A percentile compares a stretch with the other conserved stretches of the same genome.
Evolutionary conservation across 1,140 invertebrate genomes (phyloP).

Genomic region (Aphaenogaster floridana): DNA sequence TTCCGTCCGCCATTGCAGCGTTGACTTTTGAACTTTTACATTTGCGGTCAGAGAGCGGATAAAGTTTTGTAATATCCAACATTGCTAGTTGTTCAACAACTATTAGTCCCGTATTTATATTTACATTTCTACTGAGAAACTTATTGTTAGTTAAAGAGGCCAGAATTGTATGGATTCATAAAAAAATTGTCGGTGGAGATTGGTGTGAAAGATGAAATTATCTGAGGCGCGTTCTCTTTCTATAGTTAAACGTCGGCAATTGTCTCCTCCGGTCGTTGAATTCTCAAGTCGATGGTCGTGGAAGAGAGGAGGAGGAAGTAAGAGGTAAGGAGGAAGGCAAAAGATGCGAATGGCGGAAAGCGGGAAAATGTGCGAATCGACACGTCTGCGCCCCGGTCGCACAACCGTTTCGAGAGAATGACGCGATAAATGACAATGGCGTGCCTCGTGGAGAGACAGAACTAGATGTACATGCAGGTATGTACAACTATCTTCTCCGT

Average conservation of each 20-base stretch:
- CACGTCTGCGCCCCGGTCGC: constrained; percentile 46
- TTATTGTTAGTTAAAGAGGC: background rate
- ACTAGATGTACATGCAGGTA: constrained; percentile 48
- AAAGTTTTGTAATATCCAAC: constrained; percentile 58
- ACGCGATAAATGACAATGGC: constrained; percentile 59
- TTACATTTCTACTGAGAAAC: background rate
- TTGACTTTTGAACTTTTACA: constrained; percentile 64
- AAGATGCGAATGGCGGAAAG: constrained; percentile 29
- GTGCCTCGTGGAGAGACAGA: constrained; percentile 33
- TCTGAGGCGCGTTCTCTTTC: background rate
- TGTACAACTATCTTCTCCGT: constrained; percentile 56
- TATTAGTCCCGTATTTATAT: constrained; percentile 15
- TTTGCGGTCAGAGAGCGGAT: constrained; percentile 44
- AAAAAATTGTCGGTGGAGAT: background rate
- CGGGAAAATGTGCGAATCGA: constrained; percentile 58
- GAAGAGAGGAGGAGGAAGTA: background rate
- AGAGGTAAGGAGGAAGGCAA: background rate
- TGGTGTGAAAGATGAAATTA: background rate
- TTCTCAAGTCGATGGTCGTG: background rate
- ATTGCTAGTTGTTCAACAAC: constrained; percentile 35
- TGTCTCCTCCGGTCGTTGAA: background rate
- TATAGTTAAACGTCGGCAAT: constrained; percentile 10
- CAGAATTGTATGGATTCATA: background rate
- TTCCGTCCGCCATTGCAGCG: constrained; percentile 39
- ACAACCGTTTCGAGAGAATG: constrained; percentile 50